Base-by-base conservation (phyloP, 2,113 vertebrate genomes). In the Ceratotherium simum region DNA sequence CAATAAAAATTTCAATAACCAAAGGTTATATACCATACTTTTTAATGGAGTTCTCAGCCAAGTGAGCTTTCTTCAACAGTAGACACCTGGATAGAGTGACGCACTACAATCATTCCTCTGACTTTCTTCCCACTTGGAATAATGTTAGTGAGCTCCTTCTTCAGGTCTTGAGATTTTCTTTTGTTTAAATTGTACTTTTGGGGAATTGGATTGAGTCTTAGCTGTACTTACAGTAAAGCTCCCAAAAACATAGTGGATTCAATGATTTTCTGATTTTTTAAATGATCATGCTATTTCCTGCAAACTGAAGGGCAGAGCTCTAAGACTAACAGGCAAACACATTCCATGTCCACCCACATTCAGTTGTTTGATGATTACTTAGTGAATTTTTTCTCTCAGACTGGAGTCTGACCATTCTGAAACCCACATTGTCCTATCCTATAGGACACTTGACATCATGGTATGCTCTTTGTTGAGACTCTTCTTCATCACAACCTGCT, bases 1-100 rank as follows among this genome's bases (percentile, higher is more conserved):
- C 92, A 96, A 97, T 85, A 91, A 96, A 97, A 95, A 96, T 95
- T 97, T 94, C 93, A 95, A 92, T 94, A 97, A 91, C 90, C 90
- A 94, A 97, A 97, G 60, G 84, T 91, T 98, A 97, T 90, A 97
- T 69, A 91, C 51, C 62, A 88, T 91, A 97, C 36, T 95, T 96
- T 97, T 79, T 93, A 94, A 98, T 86, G 62, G 72, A 98, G 76
- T 91, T 97, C 76, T 96, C 96, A 62, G 92, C 39, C 96, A 97
- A 91, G 89, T 60, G 95, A 94, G 75, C 31, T 96, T 97, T 94
- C 67, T 81, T 96, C 73, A 85, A 58, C 18, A 76, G 62, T 62
- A 88, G 64, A 93, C 21, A 93, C 39, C 56, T 85, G 69, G 21
- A 25, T 69, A 82, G 14, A 29, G 0, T 94, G 72, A 91, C 67